Conservation (phyloP, 2,888 invertebrate genomes). For the Chaetogeoica ovagalla region DNA sequence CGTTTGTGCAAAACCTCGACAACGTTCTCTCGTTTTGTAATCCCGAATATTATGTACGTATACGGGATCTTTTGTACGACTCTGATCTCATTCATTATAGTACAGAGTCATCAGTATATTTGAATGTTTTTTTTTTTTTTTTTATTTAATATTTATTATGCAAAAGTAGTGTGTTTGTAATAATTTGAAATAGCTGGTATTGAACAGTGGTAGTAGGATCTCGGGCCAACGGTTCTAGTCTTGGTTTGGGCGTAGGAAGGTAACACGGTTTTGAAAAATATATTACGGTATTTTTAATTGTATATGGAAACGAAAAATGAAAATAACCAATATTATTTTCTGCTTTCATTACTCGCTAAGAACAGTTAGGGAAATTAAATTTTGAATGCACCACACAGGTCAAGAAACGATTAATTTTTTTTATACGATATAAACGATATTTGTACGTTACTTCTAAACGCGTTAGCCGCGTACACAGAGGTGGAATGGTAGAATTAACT, state of each 20-base stretch:
- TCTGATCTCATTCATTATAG: not conserved
- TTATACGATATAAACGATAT: not conserved
- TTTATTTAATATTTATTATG: not conserved
- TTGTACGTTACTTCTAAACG: not conserved
- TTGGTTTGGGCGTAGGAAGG: conserved; percentile 12
- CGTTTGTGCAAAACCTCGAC: not conserved
- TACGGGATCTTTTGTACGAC: not conserved
- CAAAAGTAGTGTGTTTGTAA: not conserved
- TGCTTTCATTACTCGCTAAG: not conserved
- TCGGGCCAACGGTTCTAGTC: not conserved
- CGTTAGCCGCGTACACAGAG: no score
- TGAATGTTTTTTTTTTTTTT: not conserved
- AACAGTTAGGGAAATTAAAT: no score
- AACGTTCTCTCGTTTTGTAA: conserved; percentile 15
- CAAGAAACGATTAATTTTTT: not conserved
- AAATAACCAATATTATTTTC: not conserved
- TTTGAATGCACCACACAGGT: no score
- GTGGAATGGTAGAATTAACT: no score
- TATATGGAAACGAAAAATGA: not conserved
- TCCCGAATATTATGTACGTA: not conserved
- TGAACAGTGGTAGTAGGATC: not conserved
- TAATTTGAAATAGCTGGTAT: no score
- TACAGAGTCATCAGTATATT: not conserved
- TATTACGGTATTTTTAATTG: conserved; percentile 12
- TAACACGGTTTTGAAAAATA: conserved; percentile 7